phyloP scores from a whole-genome alignment of 2,888 invertebrate genomes.

The Pterostichus niger region DNA sequence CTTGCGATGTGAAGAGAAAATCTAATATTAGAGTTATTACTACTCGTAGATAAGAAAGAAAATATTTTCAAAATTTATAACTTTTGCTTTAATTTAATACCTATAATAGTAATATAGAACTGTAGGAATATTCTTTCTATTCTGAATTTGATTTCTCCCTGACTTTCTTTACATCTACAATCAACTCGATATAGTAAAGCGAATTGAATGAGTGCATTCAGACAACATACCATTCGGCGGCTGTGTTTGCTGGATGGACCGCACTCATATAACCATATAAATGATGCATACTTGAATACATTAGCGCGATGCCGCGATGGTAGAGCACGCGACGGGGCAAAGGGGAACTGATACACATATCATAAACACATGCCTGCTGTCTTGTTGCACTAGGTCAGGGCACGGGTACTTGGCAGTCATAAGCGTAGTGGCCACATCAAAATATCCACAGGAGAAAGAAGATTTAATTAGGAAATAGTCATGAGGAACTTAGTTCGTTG shows the following conservation, averaged over 20 bases:
- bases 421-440: not conserved
- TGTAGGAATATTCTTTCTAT: no score
- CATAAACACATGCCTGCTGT: slow-evolving; percentile 45
- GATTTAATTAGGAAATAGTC: no score
- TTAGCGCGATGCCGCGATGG: slow-evolving; percentile 50
- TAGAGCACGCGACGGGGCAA: slow-evolving; percentile 8
- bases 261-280: slow-evolving; percentile 58
- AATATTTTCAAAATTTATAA: no score
- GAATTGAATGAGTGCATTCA: slow-evolving; percentile 51
- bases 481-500: no score
- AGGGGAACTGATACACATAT: slow-evolving; percentile 43
- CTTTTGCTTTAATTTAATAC: no score
- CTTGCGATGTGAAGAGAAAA: no score
- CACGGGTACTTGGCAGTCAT: not conserved
- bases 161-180: no score
- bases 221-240: not conserved
- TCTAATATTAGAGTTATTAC: no score
- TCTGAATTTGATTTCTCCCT: no score
- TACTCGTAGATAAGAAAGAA: no score
- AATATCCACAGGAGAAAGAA: no score
- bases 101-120: no score
- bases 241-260: slow-evolving; percentile 43
- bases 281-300: slow-evolving; percentile 63
- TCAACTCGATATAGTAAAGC: not conserved
- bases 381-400: slow-evolving; percentile 53